phyloP scores from a whole-genome alignment of 1,140 invertebrate species.

The Heterodera carotae region DNA sequence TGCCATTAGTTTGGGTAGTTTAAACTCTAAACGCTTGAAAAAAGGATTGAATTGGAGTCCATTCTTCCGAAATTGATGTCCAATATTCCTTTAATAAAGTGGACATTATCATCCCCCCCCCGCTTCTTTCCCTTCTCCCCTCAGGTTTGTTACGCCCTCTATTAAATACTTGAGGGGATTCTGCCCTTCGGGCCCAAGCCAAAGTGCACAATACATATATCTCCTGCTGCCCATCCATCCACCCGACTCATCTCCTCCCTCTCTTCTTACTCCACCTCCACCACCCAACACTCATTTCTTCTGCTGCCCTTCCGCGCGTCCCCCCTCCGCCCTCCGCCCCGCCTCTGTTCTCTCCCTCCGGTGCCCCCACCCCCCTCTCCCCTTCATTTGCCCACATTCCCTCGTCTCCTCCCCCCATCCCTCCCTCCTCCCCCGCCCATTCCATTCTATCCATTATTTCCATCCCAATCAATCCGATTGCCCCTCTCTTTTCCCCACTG shows the following conservation, averaged over 20 bases:
- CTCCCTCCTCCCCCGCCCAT: constrained; percentile 6
- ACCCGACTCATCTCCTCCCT: background rate
- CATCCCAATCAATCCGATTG: constrained; percentile 13
- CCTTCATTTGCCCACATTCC: constrained; percentile 4
- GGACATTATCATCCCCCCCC: too few relatives aligned
- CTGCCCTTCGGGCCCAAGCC: background rate
- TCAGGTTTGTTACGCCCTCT: too few relatives aligned
- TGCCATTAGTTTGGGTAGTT: too few relatives aligned
- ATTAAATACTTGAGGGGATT: background rate
- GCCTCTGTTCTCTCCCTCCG: background rate
- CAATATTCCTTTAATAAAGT: too few relatives aligned
- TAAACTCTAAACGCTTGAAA: too few relatives aligned
- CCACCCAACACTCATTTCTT: background rate
- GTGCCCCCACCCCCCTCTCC: background rate
- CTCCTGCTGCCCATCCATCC: background rate
- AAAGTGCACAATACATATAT: background rate
- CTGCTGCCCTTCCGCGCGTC: background rate
- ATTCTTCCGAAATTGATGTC: too few relatives aligned
- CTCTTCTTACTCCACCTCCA: too few relatives aligned
- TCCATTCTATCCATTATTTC: background rate
- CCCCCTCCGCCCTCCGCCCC: background rate
- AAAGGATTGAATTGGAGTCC: too few relatives aligned
- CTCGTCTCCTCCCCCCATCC: background rate
- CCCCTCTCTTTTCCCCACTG: background rate
- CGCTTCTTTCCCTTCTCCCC: too few relatives aligned